These are phyloP conservation scores for Stomatorhinus ivindoensis DNA, from an alignment of 2,113 vertebrate species.

Conservation along the genomic window DNA sequence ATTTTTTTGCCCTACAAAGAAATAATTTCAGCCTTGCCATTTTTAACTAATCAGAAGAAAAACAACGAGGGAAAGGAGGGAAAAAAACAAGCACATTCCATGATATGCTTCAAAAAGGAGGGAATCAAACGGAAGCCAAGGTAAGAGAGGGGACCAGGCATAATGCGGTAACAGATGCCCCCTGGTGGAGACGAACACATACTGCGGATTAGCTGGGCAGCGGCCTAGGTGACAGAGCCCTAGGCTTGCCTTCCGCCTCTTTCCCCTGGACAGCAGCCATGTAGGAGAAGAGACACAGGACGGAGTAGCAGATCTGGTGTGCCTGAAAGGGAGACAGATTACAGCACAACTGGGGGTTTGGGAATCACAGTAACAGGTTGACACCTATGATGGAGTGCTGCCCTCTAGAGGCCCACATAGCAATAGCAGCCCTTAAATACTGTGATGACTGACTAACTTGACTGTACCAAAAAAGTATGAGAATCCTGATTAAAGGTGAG, in stretches of 20 bases:
- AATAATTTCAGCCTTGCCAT: background rate
- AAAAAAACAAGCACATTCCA: background rate
- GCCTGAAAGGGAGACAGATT: slow-evolving; percentile 59
- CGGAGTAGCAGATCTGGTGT: slow-evolving; percentile 98
- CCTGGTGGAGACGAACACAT: background rate
- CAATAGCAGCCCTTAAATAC: background rate
- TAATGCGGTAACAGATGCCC: background rate
- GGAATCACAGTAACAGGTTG: background rate
- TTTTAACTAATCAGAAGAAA: background rate
- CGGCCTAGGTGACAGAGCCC: slow-evolving; percentile 77
- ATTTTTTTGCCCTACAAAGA: background rate
- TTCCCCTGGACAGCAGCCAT: slow-evolving; percentile 93
- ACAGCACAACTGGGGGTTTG: background rate
- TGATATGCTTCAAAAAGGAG: background rate
- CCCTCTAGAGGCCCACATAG: background rate
- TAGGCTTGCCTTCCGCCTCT: slow-evolving; percentile 84
- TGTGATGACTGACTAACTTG: background rate
- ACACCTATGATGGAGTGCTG: background rate
- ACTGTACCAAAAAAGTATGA: background rate
- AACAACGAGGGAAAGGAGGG: background rate
- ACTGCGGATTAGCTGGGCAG: slow-evolving; percentile 70
- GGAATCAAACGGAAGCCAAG: background rate
- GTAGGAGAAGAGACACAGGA: slow-evolving; percentile 98
- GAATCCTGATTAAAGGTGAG: background rate
- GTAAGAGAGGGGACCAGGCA: background rate